Conservation (phyloP, 2,113 vertebrate genomes). For the Festucalex cinctus region DNA sequence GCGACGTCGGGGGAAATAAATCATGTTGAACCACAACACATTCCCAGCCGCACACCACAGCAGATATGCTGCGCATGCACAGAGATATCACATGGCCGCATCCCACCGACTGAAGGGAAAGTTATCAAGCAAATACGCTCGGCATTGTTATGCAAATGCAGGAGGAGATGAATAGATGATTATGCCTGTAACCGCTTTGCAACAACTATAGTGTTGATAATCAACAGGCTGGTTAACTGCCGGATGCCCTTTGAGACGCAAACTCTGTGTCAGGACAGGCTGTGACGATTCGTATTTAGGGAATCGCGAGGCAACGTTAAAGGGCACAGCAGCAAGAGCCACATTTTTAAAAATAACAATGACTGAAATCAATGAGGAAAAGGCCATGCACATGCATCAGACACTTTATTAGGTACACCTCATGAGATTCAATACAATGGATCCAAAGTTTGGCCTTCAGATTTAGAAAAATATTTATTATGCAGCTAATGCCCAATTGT, state of each 20-base stretch:
- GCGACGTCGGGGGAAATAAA: slow-evolving; percentile 13
- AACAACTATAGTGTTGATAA: slow-evolving; percentile 2
- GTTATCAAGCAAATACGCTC: slow-evolving; percentile 5
- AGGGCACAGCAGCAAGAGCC: background rate
- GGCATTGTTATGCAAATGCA: background rate
- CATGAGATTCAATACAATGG: background rate
- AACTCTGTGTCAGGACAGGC: background rate
- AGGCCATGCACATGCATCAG: background rate
- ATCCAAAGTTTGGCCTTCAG: background rate
- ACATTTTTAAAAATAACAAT: background rate
- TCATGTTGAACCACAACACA: slow-evolving; percentile 7
- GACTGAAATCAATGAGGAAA: slow-evolving; percentile 2
- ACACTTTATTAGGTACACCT: background rate
- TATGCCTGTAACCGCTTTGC: background rate
- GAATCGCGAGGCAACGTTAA: background rate
- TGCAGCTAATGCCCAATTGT: background rate
- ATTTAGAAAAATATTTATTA: too few species aligned
- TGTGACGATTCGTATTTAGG: background rate
- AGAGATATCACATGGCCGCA: slow-evolving; percentile 4
- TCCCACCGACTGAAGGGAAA: background rate
- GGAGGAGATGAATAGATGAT: background rate
- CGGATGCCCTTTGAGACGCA: background rate
- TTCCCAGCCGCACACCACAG: background rate
- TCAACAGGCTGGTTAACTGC: background rate
- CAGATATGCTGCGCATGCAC: background rate